Evolutionary conservation across 2,888 invertebrate genomes (phyloP), one percentile per base, ranked within the genome.

Genomic region (Diloba caeruleocephala): DNA sequence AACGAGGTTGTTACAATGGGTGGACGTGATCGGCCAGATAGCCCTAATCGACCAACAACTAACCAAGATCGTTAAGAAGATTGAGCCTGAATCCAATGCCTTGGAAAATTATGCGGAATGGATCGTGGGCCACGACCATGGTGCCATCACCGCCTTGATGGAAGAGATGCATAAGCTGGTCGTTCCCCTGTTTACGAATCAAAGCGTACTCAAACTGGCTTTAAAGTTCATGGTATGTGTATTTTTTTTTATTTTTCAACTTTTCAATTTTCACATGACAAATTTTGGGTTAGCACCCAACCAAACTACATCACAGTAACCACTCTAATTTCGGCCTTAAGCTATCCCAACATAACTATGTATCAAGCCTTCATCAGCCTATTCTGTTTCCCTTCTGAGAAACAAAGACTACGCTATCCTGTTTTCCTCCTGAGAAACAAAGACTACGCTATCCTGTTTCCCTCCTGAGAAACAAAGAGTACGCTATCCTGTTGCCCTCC

Each of bases 121-220:
- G 71, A 12, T 55, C 4, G 46, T 72, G 10, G 72, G 73, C 0
- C 50, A 65, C 19, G 73, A 71, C 49, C 59, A 57, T 1, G 34
- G 52, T 0, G 46, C 70, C n/a, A 29, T 60, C 21, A 26, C 2
- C 5, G 62, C 62, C 3, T 15, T 65, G 2, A 1, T 69, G 32
- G 46, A 71, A 9, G 44, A 53, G 23, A 72, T 71, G 31, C 56
- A 32, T 10, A 53, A 34, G 10, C 34, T 72, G 3, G 36, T 72
- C 12, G 17, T 13, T 0, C 71, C 73, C n/a, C 26, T 69, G 21
- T 71, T 72, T 10, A 21, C 4, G n/a, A 51, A 52, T 5, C 58
- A 64, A 8, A 71, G 74, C 0, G 10, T 67, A 4, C 21, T 71
- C 12, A 25, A 53, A 9, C 19, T 71, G 26, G 37, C 41, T 21